phyloP scores from a whole-genome alignment of 2,113 vertebrate species.

The Trogon surrucura region DNA sequence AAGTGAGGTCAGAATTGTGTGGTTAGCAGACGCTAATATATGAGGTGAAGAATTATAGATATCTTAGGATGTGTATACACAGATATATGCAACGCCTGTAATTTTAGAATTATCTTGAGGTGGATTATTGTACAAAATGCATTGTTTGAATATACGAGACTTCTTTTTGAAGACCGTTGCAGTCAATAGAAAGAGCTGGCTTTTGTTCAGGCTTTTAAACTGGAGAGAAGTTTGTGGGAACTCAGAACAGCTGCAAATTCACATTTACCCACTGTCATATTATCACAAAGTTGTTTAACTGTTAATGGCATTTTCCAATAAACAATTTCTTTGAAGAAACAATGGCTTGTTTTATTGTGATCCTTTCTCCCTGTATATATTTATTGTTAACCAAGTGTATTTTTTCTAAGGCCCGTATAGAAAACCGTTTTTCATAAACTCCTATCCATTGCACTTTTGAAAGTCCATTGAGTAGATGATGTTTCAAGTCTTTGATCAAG shows the following conservation, averaged over 20 bases:
- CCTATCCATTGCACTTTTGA: background rate
- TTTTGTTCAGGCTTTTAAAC: constrained; percentile 35
- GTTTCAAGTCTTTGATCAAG: background rate
- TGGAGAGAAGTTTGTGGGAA: background rate
- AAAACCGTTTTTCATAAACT: background rate
- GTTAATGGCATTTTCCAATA: background rate
- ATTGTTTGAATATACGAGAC: background rate
- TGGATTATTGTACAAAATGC: background rate
- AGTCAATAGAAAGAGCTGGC: background rate
- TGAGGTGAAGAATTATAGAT: background rate
- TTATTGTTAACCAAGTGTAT: background rate
- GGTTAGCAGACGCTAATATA: background rate
- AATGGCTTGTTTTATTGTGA: constrained; percentile 8
- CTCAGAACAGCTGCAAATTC: constrained; percentile 8
- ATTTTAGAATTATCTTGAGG: background rate
- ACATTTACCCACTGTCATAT: background rate
- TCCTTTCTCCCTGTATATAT: background rate
- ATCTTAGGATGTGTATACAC: background rate
- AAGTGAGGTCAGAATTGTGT: background rate
- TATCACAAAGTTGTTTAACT: constrained; percentile 20
- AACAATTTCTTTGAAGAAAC: constrained; percentile 17
- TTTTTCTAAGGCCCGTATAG: background rate
- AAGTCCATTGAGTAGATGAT: background rate
- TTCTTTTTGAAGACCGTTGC: background rate
- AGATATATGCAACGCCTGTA: background rate